These are phyloP conservation scores for Cephus pygmeus DNA, from an alignment of 2,888 invertebrate genomes.

Conservation along the genomic window DNA sequence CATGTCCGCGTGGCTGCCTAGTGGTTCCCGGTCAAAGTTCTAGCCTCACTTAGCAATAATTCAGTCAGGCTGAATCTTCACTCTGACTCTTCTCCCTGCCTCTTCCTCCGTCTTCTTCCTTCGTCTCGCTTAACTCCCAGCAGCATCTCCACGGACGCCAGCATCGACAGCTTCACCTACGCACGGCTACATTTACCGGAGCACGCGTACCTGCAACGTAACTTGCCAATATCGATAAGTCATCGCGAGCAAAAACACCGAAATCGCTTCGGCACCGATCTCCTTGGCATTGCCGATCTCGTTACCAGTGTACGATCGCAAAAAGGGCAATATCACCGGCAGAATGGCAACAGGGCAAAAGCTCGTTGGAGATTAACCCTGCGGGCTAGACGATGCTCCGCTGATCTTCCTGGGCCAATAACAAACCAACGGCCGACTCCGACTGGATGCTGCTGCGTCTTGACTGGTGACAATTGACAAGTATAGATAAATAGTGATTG, in stretches of 20 bases:
- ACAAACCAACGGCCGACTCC: not conserved
- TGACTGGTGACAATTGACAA: not conserved
- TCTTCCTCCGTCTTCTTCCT: not conserved
- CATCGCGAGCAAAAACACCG: constrained; percentile 47
- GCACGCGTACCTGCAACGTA: constrained; percentile 10
- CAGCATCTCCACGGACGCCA: not conserved
- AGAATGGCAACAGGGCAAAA: not conserved
- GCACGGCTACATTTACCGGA: not conserved
- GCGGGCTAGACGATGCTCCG: not conserved
- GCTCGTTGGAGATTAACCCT: not conserved
- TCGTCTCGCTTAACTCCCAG: not conserved
- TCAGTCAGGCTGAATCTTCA: constrained; percentile 45
- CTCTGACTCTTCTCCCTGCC: constrained; percentile 27
- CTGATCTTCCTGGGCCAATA: not conserved
- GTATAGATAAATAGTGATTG: not conserved
- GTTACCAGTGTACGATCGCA: constrained; percentile 14
- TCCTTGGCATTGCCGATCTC: constrained; percentile 22
- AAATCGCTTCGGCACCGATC: constrained; percentile 23
- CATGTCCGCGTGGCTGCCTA: constrained; percentile 6
- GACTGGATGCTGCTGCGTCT: not conserved
- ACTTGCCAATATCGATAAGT: constrained; percentile 61
- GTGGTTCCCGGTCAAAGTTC: constrained; percentile 51
- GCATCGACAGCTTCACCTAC: not conserved
- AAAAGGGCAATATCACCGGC: not conserved
- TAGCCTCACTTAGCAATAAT: constrained; percentile 58